Conservation (phyloP, 2,797 vertebrate species). For the Numenius phaeopus region DNA sequence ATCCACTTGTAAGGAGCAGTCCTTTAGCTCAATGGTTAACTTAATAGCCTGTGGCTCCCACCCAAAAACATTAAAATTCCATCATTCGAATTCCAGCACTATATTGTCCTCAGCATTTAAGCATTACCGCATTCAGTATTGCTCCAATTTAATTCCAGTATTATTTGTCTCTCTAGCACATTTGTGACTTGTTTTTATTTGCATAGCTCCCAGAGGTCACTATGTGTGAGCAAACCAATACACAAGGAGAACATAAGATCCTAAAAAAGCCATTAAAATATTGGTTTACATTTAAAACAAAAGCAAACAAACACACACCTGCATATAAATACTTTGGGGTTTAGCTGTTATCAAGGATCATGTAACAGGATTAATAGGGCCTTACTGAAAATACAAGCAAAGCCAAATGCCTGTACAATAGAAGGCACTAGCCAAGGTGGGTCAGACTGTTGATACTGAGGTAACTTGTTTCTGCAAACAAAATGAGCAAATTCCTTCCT, state of each 20-base stretch:
- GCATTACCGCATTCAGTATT: not conserved
- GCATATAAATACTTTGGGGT: not conserved
- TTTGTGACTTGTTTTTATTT: not conserved
- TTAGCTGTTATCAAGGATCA: not conserved
- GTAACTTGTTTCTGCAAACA: not conserved
- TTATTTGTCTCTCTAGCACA: not conserved
- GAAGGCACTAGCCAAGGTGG: not conserved
- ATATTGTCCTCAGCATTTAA: not conserved
- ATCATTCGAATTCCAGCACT: not conserved
- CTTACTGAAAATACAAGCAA: not conserved
- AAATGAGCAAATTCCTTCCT: not conserved
- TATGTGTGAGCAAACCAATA: not conserved
- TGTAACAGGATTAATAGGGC: not conserved
- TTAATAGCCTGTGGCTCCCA: accelerated
- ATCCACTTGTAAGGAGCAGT: not conserved
- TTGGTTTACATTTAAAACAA: not conserved
- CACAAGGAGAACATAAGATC: accelerated
- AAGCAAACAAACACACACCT: not conserved
- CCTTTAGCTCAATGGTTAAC: accelerated
- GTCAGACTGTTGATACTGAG: not conserved
- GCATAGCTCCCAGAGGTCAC: not conserved
- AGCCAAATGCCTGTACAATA: not conserved
- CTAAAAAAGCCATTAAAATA: not conserved
- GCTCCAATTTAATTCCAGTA: not conserved
- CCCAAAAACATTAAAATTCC: not conserved